A percentile compares a stretch with the other conserved stretches of the same genome.
Evolutionary conservation across 2,888 invertebrate genomes (phyloP).

Genomic region (Cremastinae sp.): DNA sequence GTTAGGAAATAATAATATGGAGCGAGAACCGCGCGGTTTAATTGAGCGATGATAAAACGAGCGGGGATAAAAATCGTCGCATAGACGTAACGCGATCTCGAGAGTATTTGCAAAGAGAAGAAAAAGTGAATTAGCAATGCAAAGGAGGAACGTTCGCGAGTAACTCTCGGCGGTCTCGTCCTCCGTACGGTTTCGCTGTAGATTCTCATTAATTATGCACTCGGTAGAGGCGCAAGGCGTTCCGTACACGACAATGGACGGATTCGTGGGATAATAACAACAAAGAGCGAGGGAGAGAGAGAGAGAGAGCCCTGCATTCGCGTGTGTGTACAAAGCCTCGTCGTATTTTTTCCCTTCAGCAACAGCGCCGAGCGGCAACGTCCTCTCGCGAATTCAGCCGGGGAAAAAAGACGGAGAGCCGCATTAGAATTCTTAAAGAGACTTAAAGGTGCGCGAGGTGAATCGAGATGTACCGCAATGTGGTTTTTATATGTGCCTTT

Average conservation of each 20-base stretch:
- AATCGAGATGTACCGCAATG: constrained; percentile 3
- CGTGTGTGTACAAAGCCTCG: background rate
- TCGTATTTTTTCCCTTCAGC: constrained; percentile 1
- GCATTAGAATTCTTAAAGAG: constrained; percentile 37
- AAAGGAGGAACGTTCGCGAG: constrained; percentile 63
- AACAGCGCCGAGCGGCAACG: constrained; percentile 37
- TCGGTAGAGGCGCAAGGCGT: constrained; percentile 61
- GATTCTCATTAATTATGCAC: constrained; percentile 73
- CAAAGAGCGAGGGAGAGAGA: background rate
- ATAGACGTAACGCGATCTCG: constrained; percentile 46
- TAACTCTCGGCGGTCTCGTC: constrained; percentile 30
- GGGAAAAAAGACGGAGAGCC: background rate
- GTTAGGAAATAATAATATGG: background rate
- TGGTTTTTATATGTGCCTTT: background rate
- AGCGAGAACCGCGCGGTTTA: background rate
- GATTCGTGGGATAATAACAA: constrained; percentile 51
- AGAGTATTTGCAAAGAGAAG: constrained; percentile 46
- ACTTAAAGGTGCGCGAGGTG: constrained; percentile 34
- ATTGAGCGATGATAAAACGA: background rate
- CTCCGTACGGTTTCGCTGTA: constrained; percentile 14
- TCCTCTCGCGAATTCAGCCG: constrained; percentile 21
- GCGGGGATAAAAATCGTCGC: constrained; percentile 28
- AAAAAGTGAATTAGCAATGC: constrained; percentile 76
- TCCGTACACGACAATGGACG: constrained; percentile 70
- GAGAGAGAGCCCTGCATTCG: background rate